Base-by-base conservation (phyloP, 2,888 invertebrate genomes). In the Megamerina dolium region DNA sequence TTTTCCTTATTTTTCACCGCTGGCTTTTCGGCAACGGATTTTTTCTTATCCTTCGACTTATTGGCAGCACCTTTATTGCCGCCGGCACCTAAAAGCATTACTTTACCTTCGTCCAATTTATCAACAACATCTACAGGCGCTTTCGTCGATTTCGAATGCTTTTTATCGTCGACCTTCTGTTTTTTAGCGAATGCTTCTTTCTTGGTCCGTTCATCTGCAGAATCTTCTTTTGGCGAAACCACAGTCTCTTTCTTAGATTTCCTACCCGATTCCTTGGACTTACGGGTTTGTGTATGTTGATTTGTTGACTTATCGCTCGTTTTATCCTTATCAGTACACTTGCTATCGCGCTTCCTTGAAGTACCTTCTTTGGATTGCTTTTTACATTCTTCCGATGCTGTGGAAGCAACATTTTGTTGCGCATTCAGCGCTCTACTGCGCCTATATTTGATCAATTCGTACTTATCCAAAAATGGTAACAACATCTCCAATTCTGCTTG, bases 361-460 rank as follows among this genome's bases (percentile, higher is more conserved):
- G 43, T 49, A 36, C 23, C 56, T 57, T 40, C 51, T 56, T 38
- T 66, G 56, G 44, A 60, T 56, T 45, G 47, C 50, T 44, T 63
- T 4, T 48, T 40, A 53, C 36, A 34, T 23, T 53, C 44, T 31
- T 40, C 36, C 17, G 13, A n/a, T n/a, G 51, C 74, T 73, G 54
- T 73, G 71, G 38, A 36, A 13, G 31, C 18, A 10, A 21, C 13
- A 17, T 36, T 45, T 36, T 48, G 51, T 32, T 49, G 51, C 21
- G 43, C 45, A 18, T 72, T 72, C 31, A 76, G 71, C 5, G 62
- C 61, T 56, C 80, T 69, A 61, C 76, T 74, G 57, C 80, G 61
- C 51, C 82, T 67, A 66, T 80, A 77, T 66, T 83, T 75, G 46
- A 77, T 76, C 60, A 78, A 74, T 56, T 80, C 80, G 58, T 77